Conservation (phyloP, 2,797 vertebrate species). For the Heterohyrax brucei region DNA sequence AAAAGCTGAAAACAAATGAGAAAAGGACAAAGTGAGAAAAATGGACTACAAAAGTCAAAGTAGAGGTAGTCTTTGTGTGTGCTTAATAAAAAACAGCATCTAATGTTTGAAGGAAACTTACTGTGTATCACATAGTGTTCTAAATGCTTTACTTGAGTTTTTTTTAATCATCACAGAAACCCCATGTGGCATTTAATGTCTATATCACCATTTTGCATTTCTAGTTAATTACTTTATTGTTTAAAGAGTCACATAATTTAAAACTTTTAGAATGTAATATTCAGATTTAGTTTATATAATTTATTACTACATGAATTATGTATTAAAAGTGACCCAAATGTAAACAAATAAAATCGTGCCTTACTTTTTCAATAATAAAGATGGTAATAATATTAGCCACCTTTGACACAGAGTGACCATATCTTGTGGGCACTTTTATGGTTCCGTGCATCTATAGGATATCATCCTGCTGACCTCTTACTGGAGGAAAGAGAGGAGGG, state of each 20-base stretch:
- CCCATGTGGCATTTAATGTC: background rate
- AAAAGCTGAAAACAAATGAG: background rate
- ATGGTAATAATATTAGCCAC: slow-evolving; percentile 14
- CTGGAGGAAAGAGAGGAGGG: too few relatives aligned
- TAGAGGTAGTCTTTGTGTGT: background rate
- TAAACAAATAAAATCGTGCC: slow-evolving; percentile 47
- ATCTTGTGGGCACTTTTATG: too few relatives aligned
- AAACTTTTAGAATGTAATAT: background rate
- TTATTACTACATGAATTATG: background rate
- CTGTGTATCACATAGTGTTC: too few relatives aligned
- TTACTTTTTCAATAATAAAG: slow-evolving; percentile 49
- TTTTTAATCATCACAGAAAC: background rate
- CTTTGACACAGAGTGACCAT: background rate
- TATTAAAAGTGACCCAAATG: slow-evolving; percentile 50
- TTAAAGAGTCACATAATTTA: slow-evolving; percentile 12
- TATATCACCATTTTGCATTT: background rate
- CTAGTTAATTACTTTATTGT: background rate
- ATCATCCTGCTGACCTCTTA: too few relatives aligned
- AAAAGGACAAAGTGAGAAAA: background rate
- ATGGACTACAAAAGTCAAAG: background rate
- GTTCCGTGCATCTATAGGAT: too few relatives aligned
- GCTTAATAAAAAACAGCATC: background rate
- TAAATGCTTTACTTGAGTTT: background rate
- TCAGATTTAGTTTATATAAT: slow-evolving; percentile 52
- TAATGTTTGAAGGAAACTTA: background rate